These are phyloP conservation scores for Pelodytes ibericus DNA, from an alignment of 2,797 vertebrate genomes.

Conservation along the genomic window DNA sequence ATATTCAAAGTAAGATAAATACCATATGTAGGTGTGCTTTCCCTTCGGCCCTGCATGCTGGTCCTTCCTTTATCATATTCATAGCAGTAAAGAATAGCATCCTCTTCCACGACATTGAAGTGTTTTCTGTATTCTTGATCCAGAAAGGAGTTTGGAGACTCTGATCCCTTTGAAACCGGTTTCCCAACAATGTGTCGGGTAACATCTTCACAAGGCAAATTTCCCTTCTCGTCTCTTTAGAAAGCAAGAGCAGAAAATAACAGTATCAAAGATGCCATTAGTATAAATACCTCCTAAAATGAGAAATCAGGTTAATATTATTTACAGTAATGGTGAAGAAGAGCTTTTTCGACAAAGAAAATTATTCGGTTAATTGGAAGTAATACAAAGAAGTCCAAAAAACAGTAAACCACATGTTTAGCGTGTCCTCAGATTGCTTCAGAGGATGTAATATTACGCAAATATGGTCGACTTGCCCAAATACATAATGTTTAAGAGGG, in stretches of 20 bases:
- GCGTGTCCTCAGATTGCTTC: too few relatives aligned
- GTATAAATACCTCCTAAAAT: neutral
- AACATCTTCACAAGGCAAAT: slow-evolving; percentile 84
- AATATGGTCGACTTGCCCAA: too few relatives aligned
- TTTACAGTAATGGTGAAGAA: too few relatives aligned
- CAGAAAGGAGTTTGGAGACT: slow-evolving; percentile 97
- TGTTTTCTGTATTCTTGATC: slow-evolving; percentile 91
- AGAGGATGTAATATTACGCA: too few relatives aligned
- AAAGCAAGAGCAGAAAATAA: slow-evolving; percentile 7
- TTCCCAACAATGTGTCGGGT: slow-evolving; percentile 83
- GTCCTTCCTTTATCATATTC: slow-evolving; percentile 95
- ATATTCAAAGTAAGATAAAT: slow-evolving; percentile 45
- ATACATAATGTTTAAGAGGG: too few relatives aligned
- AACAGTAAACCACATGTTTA: too few relatives aligned
- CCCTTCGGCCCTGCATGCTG: slow-evolving; percentile 85
- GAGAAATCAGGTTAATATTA: too few relatives aligned
- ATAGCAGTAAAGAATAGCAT: slow-evolving; percentile 93
- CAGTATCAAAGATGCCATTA: neutral
- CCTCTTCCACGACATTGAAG: slow-evolving; percentile 92
- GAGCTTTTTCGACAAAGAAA: too few relatives aligned
- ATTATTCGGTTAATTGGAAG: too few relatives aligned
- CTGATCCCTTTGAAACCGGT: slow-evolving; percentile 87
- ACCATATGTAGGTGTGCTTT: slow-evolving; percentile 95
- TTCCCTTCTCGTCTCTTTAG: slow-evolving; percentile 89
- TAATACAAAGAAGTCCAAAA: too few relatives aligned